These are phyloP conservation scores for Hyla sarda DNA, from an alignment of 2,113 vertebrate species.

Conservation along the genomic window DNA sequence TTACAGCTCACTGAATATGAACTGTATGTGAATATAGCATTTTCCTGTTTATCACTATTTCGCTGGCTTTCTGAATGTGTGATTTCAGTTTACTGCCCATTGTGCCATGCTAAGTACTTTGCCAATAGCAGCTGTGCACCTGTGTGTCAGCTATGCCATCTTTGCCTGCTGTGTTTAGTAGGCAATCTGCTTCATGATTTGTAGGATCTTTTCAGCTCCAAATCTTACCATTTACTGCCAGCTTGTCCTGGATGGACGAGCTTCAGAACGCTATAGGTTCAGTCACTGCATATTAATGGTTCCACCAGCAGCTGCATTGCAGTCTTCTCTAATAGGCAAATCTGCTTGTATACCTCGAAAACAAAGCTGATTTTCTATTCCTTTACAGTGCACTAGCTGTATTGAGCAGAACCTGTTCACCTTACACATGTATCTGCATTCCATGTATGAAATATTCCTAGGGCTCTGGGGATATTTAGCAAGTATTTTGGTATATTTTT, in stretches of 20 bases:
- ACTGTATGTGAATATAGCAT: constrained; percentile 3
- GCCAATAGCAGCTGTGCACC: constrained; percentile 17
- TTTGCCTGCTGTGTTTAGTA: constrained; percentile 34
- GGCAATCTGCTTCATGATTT: constrained; percentile 26
- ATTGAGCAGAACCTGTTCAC: background rate
- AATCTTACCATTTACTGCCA: constrained; percentile 15
- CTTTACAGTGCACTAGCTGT: background rate
- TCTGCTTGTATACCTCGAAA: background rate
- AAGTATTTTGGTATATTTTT: too few relatives aligned
- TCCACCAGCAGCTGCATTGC: constrained; percentile 44
- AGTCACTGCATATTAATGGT: constrained; percentile 45
- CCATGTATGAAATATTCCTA: background rate
- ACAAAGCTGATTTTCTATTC: background rate
- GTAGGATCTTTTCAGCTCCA: constrained; percentile 23
- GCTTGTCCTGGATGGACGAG: background rate
- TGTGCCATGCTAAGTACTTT: constrained; percentile 16
- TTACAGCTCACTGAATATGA: background rate
- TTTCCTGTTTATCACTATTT: background rate
- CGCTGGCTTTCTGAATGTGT: constrained; percentile 19
- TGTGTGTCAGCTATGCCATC: constrained; percentile 26
- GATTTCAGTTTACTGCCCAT: constrained; percentile 20
- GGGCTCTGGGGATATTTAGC: too few relatives aligned
- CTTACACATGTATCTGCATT: background rate
- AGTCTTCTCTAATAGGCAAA: constrained; percentile 23
- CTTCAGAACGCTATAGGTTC: constrained; percentile 19